Percentiles rank a stretch among this genome's conserved stretches.
phyloP scores from a whole-genome alignment of 2,113 vertebrate species.

The Balaenoptera acutorostrata region DNA sequence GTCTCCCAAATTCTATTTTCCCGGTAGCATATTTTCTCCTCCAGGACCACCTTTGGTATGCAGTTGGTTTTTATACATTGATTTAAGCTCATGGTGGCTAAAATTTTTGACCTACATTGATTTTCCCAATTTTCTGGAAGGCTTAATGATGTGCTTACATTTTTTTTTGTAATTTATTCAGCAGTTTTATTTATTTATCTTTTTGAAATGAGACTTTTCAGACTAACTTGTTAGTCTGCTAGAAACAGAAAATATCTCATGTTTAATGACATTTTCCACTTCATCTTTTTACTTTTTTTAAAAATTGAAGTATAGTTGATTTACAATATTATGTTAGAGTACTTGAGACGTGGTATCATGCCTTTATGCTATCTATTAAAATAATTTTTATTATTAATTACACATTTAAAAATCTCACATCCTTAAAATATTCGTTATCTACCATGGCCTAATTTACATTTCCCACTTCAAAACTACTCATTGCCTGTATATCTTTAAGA shows the following conservation, averaged over 20 bases:
- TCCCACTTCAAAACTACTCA: background rate
- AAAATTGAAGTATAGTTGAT: background rate
- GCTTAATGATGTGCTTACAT: background rate
- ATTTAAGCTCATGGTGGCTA: background rate
- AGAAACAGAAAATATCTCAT: background rate
- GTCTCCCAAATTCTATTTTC: background rate
- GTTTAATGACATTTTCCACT: background rate
- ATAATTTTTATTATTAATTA: conserved; percentile 7
- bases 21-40: background rate
- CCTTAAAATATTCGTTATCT: background rate
- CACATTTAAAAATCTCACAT: background rate
- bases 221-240: background rate
- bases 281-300: background rate
- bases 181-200: background rate
- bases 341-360: background rate
- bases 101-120: background rate
- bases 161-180: background rate
- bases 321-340: background rate
- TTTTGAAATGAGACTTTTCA: background rate
- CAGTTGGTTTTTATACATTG: background rate
- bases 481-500: background rate
- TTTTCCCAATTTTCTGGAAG: background rate
- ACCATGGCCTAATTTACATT: background rate
- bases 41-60: background rate
- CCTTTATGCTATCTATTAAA: background rate